phyloP scores from a whole-genome alignment of 2,113 vertebrate species.

The Sigmodon hispidus region DNA sequence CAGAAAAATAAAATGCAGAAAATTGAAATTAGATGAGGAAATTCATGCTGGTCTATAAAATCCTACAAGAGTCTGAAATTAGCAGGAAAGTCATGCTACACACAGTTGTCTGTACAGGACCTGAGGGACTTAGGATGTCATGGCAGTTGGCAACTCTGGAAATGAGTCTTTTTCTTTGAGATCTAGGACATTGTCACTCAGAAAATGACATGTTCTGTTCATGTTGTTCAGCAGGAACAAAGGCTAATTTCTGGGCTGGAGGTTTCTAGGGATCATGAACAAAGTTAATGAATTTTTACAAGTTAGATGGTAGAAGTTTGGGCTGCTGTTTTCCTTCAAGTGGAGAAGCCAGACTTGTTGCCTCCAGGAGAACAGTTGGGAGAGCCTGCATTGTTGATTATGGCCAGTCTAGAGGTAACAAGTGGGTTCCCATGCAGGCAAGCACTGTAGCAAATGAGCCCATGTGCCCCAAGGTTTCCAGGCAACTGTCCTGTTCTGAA shows the following conservation, averaged over 20 bases:
- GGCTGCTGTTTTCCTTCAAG: background rate
- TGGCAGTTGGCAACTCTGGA: background rate
- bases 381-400: background rate
- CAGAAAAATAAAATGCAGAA: background rate
- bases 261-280: background rate
- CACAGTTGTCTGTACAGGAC: background rate
- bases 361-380: background rate
- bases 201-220: background rate
- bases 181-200: background rate
- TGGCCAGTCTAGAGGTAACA: background rate
- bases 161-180: background rate
- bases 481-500: background rate
- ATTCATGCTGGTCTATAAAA: constrained; percentile 1
- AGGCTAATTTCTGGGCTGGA: background rate
- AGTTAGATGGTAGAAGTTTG: background rate
- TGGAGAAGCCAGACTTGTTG: background rate
- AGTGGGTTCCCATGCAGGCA: background rate
- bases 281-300: background rate
- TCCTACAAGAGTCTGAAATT: background rate
- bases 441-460: background rate
- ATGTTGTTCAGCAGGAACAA: background rate
- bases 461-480: background rate
- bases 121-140: background rate
- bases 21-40: background rate
- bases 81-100: background rate